Conservation (phyloP, 2,888 invertebrate species). For the Leptopilina drosophilae region DNA sequence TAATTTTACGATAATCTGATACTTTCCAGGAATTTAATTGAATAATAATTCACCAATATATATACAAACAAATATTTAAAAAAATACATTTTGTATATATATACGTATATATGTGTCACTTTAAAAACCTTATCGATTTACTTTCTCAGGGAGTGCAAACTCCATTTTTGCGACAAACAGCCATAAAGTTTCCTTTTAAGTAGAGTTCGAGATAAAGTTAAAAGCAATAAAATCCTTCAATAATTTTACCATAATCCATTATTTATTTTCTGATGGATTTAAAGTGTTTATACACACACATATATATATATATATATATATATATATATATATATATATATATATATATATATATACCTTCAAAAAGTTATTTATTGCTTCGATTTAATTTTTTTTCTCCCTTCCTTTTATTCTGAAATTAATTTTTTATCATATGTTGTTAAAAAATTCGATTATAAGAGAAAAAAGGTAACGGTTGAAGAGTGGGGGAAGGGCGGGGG, state of each 20-base stretch:
- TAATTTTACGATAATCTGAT: slow-evolving; percentile 11
- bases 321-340: too few relatives aligned
- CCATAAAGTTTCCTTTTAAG: slow-evolving; percentile 1
- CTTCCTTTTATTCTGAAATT: neutral
- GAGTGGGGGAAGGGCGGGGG: too few relatives aligned
- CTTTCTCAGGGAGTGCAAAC: neutral
- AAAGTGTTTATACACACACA: neutral
- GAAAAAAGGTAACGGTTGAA: too few relatives aligned
- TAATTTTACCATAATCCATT: slow-evolving; percentile 14
- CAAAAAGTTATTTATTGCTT: slow-evolving; percentile 12
- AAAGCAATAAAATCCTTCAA: slow-evolving; percentile 21
- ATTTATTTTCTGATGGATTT: slow-evolving; percentile 12
- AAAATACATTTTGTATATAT: too few relatives aligned
- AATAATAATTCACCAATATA: slow-evolving; percentile 10
- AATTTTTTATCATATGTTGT: slow-evolving; percentile 3
- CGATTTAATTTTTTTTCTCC: neutral
- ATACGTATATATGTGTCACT: neutral
- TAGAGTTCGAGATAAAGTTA: slow-evolving; percentile 9
- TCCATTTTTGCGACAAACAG: slow-evolving; percentile 17
- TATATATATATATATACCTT: neutral
- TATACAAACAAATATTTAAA: too few relatives aligned
- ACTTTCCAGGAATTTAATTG: slow-evolving; percentile 7
- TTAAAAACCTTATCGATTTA: slow-evolving; percentile 5
- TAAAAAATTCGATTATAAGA: neutral
- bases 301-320: too few relatives aligned